Base-by-base conservation (phyloP, 2,888 invertebrate species). In the Himalopsyche kuldschensis region DNA sequence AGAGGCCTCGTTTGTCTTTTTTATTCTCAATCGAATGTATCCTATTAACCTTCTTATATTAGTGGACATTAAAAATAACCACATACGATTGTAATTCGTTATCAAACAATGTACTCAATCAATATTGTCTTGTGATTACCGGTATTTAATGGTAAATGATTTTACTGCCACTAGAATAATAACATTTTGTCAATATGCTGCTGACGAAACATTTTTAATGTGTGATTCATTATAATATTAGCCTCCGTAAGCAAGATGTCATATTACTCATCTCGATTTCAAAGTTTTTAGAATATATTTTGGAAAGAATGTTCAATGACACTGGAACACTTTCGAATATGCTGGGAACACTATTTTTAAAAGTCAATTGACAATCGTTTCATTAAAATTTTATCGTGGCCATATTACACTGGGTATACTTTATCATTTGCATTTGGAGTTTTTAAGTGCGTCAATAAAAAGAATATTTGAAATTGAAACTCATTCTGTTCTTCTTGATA, bases 131-230 rank as follows among this genome's bases (percentile, higher is more conserved):
- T 80, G 84, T 80, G 80, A 85, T 85, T 79, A 81, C 84, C 75
- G 78, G 83, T 84, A 79, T 81, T 81, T 69, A 76, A 85, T 84
- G 85, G 84, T 85, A 84, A 82, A 85, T 78, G 55, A 84, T 84
- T 82, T 84, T 82, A 85, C 85, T 85, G 85, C 85, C 85, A 85
- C 82, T 85, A 85, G 84, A 81, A 79, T 85, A 85, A 85, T 84
- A 41, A 41, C 41, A 76, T 80, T 84, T 80, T 84, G 63, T 78
- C 75, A 63, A 85, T 82, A 82, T 30, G 79, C 80, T 75, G 82
- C 82, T 82, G 46, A 48, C 82, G 24, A 55, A 82, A 48, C 31
- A 47, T 80, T 82, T 83, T 79, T 46, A 69, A 82, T 75, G 79
- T 82, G 82, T 82, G 82, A 82, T 69, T 82, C 82, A 48, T 48